Evolutionary conservation across 92 coral and sea anemone species (phyloP), one percentile per base, ranked within the genome.

Genomic region (Paragorgia papillata): DNA sequence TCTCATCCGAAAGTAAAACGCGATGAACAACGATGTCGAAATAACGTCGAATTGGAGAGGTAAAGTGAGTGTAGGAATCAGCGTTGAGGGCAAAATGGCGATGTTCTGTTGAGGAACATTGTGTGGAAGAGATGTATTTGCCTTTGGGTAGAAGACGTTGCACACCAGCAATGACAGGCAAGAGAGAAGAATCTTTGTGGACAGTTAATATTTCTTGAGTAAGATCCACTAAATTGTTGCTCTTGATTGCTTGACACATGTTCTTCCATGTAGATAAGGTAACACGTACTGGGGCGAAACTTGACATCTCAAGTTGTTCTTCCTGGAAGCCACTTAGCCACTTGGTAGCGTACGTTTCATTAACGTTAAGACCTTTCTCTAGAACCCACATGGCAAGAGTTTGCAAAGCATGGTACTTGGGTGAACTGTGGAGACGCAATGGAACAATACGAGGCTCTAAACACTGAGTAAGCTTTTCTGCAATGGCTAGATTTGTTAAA

Each of bases 11-110:
- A 56, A 88, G 57, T 20, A 90, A 59, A 74, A 89, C 85, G 25
- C 97, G 92, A 76, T 93, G 97, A 44, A 93, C 97, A 31, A 85
- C 94, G 10, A 93, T 70, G 74, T 93, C 97, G 58, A 90, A 86
- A 76, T 93, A 93, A 25, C 97, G 87, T 18, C 97, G 89, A 14
- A 93, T 73, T 1, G 97, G 97, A 15, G 97, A 93, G 2, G 97
- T 93, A 60, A 93, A 93, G 63, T 93, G 97, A 2, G 94, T 90
- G 80, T 93, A 93, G 43, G 85, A 66, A 29, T 87, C 85, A 53
- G 71, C 69, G 51, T 85, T 89, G 15, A 93, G 88, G 24, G 91
- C 49, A 75, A 84, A 93, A 80, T 93, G 97, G 43, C 96, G 77
- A 27, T 80, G 87, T 39, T 71, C 60, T 6, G 48, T 75, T 0